phyloP scores from a whole-genome alignment of 2,797 vertebrate genomes.

The Danio aesculapii region DNA sequence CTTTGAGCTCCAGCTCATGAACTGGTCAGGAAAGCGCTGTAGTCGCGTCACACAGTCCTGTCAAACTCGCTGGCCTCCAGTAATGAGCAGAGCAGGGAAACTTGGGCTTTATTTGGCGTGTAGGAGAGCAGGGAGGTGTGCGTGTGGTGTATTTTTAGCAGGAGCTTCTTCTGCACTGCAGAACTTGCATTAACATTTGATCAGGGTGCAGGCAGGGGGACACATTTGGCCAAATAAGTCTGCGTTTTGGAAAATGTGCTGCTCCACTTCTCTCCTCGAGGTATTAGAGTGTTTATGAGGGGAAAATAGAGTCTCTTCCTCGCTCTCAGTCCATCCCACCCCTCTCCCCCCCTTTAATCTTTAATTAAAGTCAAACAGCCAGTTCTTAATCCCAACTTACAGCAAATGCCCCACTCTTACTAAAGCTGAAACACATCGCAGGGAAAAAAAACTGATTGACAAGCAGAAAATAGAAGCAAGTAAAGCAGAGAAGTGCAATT shows the following conservation, averaged over 20 bases:
- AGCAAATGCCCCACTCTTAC: conserved; percentile 16
- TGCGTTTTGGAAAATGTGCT: conserved; percentile 40
- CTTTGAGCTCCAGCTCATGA: conserved; percentile 53
- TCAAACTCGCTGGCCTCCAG: conserved; percentile 72
- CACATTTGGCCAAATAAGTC: conserved; percentile 43
- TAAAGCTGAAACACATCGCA: conserved; percentile 31
- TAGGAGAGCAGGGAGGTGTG: conserved; percentile 72
- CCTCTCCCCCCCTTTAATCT: conserved; percentile 40
- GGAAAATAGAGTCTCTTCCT: conserved; percentile 45
- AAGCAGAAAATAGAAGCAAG: conserved; percentile 25
- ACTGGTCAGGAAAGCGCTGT: conserved; percentile 68
- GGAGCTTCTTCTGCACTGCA: conserved; percentile 61
- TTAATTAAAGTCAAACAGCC: conserved; percentile 62
- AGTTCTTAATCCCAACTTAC: conserved; percentile 56
- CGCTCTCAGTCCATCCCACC: conserved; percentile 9
- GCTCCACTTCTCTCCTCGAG: conserved; percentile 31
- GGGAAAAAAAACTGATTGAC: conserved; percentile 17
- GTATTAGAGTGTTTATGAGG: conserved; percentile 55
- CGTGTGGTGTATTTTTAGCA: conserved; percentile 15
- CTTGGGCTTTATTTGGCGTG: conserved; percentile 62
- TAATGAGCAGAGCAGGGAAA: conserved; percentile 77
- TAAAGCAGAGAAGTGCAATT: conserved; percentile 18
- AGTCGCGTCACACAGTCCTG: conserved; percentile 75
- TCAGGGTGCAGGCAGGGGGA: conserved; percentile 49
- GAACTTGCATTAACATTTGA: conserved; percentile 72